Evolutionary conservation across 2,797 vertebrate species (phyloP).

Genomic region (Typhlichthys subterraneus): DNA sequence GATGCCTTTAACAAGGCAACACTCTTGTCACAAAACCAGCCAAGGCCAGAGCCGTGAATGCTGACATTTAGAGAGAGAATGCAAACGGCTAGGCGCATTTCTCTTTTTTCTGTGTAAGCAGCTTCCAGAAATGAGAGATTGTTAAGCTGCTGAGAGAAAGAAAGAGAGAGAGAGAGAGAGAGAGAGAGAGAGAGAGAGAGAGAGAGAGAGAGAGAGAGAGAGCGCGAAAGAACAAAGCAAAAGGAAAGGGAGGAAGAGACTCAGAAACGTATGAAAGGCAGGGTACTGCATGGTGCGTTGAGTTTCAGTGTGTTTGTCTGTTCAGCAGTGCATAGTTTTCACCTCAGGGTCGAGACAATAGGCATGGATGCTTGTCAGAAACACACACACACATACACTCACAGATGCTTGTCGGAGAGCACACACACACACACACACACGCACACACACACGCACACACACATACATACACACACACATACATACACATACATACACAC

Average conservation of each 20-base stretch:
- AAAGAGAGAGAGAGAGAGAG: no score
- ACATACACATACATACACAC: not conserved
- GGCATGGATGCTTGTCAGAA: not conserved
- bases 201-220: not conserved
- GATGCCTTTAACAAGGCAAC: no score
- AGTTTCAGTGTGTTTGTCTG: not conserved
- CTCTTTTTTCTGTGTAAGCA: no score
- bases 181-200: not conserved
- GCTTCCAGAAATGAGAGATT: no score
- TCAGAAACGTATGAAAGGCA: not conserved
- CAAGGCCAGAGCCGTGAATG: no score
- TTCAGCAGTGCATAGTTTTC: not conserved
- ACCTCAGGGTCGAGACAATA: not conserved
- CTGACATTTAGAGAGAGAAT: no score
- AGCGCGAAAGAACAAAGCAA: not conserved
- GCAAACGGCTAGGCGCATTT: no score
- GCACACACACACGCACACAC: not conserved
- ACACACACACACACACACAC: not conserved
- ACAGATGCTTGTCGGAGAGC: not conserved
- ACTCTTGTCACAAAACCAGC: no score
- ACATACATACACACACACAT: not conserved
- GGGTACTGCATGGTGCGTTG: not conserved
- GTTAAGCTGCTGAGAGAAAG: conserved; percentile 25
- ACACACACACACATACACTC: not conserved
- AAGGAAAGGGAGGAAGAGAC: no score